A percentile compares a stretch with the other conserved stretches of the same genome.
These are phyloP conservation scores for Aphelinus atriplicis DNA, from an alignment of 1,140 invertebrate species.

Conservation along the genomic window DNA sequence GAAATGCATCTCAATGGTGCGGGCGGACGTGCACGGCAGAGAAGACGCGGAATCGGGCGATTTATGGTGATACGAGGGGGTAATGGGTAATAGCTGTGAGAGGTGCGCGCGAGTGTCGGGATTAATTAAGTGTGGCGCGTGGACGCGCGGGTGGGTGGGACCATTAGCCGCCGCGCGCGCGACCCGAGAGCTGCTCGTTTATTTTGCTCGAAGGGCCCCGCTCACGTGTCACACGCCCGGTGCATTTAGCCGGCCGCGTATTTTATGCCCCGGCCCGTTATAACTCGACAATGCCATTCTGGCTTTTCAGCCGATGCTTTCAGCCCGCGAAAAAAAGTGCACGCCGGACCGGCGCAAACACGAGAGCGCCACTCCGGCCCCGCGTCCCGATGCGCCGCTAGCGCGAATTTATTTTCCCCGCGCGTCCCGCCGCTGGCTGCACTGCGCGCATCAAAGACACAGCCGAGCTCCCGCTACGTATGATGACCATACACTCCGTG, in stretches of 20 bases:
- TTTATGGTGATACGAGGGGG: slow-evolving; percentile 25
- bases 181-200: slow-evolving; percentile 39
- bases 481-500: no score
- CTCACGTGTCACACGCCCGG: background rate
- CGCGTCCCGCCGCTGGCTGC: no score
- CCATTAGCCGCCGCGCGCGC: slow-evolving; percentile 6
- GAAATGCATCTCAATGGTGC: background rate
- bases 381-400: no score
- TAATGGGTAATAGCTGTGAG: slow-evolving; percentile 28
- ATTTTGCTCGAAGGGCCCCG: slow-evolving; percentile 10
- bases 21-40: background rate
- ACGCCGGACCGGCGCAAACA: no score
- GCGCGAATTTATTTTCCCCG: no score
- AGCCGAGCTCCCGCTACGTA: no score
- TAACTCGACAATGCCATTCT: slow-evolving; percentile 38
- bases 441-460: no score
- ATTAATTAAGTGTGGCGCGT: slow-evolving; percentile 38
- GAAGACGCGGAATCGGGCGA: slow-evolving; percentile 27
- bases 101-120: slow-evolving; percentile 29
- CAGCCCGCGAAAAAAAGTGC: background rate
- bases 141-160: slow-evolving; percentile 12
- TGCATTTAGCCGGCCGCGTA: slow-evolving; percentile 22
- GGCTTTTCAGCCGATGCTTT: slow-evolving; percentile 32
- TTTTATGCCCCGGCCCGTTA: slow-evolving; percentile 39
- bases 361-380: no score